Evolutionary conservation across 2,888 invertebrate species (phyloP), one percentile per base, ranked within the genome.

Genomic region (Incurvaria masculella): DNA sequence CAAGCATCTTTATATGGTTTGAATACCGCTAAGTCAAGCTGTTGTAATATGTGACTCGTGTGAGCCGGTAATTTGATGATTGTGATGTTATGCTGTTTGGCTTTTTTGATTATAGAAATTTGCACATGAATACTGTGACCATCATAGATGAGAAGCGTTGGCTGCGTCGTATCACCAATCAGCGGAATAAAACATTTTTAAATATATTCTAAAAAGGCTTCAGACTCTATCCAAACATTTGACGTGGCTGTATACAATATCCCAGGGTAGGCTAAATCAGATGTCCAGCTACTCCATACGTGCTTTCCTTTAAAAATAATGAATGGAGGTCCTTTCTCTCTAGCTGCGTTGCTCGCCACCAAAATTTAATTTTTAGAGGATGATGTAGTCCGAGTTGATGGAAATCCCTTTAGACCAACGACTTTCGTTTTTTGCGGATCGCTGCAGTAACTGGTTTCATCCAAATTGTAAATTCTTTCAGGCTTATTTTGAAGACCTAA

Each of bases 191-290:
- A 47, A 16, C 17, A 6, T 38, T 43, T 44, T 6, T 14, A 19
- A 3, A 47, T 33, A 23, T 17, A 47, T 33, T 47, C 19, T 44
- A 2, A 4, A 44, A 47, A 47, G 4, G 19, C 44, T 44, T n/a
- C 45, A 11, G 52, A 46, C 47, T 59, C 54, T 56, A 59, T 61
- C 60, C 58, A 59, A 17, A 59, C 56, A 38, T 61, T 61, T 27
- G 38, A 33, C 17, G 56, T 56, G 20, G 59, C 58, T 16, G 57
- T 55, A 51, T 56, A 58, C 18, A 52, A 48, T 4, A 52, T 59
- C 4, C 44, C 43, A 43, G 42, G 46, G 21, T n/a, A 47, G 2
- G 47, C 42, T 26, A 4, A 17, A 11, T 42, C 42, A 14, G 42
- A 46, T 16, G 33, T 47, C 42, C 42, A 47, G 10, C 19, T 26